Conservation (phyloP, 2,888 invertebrate genomes). For the Danaus chrysippus region DNA sequence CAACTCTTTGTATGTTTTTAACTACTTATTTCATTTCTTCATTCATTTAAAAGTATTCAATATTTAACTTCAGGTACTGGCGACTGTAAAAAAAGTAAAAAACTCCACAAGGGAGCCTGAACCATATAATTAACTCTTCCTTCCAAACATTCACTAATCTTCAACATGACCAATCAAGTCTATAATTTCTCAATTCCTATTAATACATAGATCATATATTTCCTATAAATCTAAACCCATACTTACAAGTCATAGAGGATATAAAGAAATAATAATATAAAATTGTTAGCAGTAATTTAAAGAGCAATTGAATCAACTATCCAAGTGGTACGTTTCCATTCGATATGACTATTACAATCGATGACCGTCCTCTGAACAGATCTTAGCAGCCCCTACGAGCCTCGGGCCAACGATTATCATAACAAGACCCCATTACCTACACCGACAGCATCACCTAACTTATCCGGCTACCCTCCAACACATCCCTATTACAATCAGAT, state of each 20-base stretch:
- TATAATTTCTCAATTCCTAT: too few species aligned
- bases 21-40: too few species aligned
- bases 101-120: too few species aligned
- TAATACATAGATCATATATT: too few species aligned
- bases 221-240: neutral
- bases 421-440: conserved; percentile 74
- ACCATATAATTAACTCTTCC: too few species aligned
- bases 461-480: conserved; percentile 19
- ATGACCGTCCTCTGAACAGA: conserved; percentile 50
- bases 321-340: conserved; percentile 19
- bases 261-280: conserved; percentile 21
- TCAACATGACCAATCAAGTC: too few species aligned
- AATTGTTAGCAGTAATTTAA: conserved; percentile 36
- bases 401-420: conserved; percentile 71
- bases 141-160: too few species aligned
- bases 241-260: neutral
- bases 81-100: too few species aligned
- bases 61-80: too few species aligned
- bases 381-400: conserved; percentile 50
- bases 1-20: too few species aligned
- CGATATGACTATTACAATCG: conserved; percentile 42
- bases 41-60: too few species aligned
- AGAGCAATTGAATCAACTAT: conserved; percentile 6
- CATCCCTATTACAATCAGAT: conserved; percentile 16
- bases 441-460: conserved; percentile 39